phyloP scores from a whole-genome alignment of 2,113 vertebrate species.

The Bagarius yarrelli region DNA sequence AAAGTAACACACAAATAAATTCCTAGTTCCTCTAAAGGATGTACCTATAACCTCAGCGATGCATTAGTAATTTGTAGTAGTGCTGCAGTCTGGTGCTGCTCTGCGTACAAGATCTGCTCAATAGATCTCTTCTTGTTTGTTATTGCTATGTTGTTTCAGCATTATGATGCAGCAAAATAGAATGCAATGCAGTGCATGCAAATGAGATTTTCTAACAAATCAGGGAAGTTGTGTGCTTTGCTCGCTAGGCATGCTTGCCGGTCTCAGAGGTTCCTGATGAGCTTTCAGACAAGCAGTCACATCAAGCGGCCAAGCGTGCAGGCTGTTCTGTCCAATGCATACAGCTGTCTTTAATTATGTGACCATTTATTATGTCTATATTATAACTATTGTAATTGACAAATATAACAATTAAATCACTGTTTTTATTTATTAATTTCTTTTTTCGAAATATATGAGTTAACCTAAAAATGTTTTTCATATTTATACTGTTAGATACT shows the following conservation, averaged over 20 bases:
- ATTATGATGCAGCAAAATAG: conserved; percentile 12
- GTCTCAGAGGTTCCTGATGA: neutral
- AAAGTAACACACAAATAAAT: neutral
- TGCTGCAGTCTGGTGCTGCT: conserved; percentile 9
- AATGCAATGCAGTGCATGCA: conserved; percentile 16
- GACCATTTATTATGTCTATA: neutral
- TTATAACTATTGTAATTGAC: too few relatives aligned
- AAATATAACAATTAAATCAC: too few relatives aligned
- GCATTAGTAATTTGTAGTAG: conserved; percentile 6
- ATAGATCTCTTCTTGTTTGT: conserved; percentile 10
- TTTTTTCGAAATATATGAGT: too few relatives aligned
- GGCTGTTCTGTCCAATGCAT: neutral
- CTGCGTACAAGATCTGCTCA: neutral
- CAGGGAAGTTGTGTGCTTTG: neutral
- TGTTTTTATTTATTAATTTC: too few relatives aligned
- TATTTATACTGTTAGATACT: too few relatives aligned
- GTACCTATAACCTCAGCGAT: neutral
- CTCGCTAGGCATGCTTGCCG: neutral
- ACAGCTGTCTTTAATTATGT: conserved; percentile 12
- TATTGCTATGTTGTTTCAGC: neutral
- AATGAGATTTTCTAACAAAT: conserved; percentile 4
- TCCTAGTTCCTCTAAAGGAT: neutral
- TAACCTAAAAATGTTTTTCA: too few relatives aligned
- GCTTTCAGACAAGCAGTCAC: neutral
- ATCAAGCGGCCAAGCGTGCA: neutral